Evolutionary conservation across 2,888 invertebrate genomes (phyloP).

Genomic region (Drosophila nr. fundita): DNA sequence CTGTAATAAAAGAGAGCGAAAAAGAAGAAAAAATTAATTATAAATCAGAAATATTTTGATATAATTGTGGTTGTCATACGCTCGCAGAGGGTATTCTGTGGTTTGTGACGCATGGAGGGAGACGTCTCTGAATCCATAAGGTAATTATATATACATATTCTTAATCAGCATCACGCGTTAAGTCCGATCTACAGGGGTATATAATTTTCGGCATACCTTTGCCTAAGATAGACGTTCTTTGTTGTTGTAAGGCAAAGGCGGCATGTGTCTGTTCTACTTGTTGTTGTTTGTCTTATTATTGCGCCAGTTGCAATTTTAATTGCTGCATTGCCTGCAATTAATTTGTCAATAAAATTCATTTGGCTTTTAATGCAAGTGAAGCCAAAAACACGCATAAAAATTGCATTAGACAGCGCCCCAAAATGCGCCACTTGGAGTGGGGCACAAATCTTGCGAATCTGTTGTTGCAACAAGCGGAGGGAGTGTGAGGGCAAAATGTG

Average conservation of each 20-base stretch:
- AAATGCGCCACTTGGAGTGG: conserved; percentile 1
- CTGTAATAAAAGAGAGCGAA: conserved; percentile 28
- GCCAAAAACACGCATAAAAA: conserved; percentile 38
- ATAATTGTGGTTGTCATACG: not conserved
- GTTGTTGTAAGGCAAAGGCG: not conserved
- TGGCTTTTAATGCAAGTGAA: conserved; percentile 71
- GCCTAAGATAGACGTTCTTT: not conserved
- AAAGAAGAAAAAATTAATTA: conserved; percentile 10
- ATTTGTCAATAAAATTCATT: conserved; percentile 84
- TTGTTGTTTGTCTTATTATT: conserved; percentile 4
- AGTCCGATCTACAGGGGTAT: not conserved
- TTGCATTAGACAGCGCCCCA: conserved; percentile 49
- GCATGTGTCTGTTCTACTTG: not conserved
- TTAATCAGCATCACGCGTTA: not conserved
- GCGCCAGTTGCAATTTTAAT: conserved; percentile 68
- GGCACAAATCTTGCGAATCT: not conserved
- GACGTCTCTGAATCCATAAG: not conserved
- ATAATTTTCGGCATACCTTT: not conserved
- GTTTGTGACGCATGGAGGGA: not conserved
- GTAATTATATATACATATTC: not conserved
- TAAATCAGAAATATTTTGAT: not conserved
- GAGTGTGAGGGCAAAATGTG: not conserved
- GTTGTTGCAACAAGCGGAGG: not conserved
- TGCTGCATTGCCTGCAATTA: conserved; percentile 82
- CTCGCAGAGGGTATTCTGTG: not conserved